Conservation (phyloP, 2,113 vertebrate species). For the Hoplias malabaricus region DNA sequence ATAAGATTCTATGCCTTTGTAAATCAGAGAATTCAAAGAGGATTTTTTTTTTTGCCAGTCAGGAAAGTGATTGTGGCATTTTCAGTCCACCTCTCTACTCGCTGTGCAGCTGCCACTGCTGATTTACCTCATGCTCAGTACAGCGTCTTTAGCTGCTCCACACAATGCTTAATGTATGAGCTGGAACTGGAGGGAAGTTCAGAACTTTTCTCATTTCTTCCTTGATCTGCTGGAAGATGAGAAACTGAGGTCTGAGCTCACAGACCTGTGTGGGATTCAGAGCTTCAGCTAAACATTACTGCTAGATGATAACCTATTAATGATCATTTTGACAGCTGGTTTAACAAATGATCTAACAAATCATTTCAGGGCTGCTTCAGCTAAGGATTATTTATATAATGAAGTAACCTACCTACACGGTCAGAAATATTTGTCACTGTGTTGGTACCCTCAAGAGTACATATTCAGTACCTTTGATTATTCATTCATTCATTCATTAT, state of each 20-base stretch:
- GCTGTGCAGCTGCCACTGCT: neutral
- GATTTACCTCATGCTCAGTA: neutral
- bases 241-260: neutral
- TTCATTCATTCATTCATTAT: no score
- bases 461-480: no score
- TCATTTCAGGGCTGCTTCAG: neutral
- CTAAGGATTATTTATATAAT: neutral
- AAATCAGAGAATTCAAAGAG: neutral
- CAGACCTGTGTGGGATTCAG: neutral
- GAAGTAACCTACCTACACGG: no score
- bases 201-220: neutral
- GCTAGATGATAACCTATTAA: neutral
- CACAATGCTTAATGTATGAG: neutral
- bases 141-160: neutral
- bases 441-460: no score
- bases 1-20: neutral
- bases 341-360: neutral
- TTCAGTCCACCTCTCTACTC: neutral
- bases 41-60: neutral
- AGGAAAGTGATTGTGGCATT: constrained; percentile 7
- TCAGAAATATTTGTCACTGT: no score
- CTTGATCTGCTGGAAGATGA: neutral
- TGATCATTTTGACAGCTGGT: no score
- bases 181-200: neutral
- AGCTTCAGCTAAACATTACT: neutral